Base-by-base conservation (phyloP, 2,888 invertebrate species). In the Lottia scabra region DNA sequence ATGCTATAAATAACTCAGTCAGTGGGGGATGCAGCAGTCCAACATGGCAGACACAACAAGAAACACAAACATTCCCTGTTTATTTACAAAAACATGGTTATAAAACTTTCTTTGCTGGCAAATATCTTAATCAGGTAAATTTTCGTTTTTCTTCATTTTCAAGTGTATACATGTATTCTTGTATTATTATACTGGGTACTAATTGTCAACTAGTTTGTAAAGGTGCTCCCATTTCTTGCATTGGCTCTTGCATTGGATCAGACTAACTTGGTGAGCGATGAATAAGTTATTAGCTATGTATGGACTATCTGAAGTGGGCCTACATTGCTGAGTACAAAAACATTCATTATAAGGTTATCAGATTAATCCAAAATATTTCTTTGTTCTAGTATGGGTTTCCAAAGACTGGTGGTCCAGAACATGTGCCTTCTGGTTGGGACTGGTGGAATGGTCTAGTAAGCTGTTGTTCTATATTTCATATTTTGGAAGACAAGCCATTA, bases 101-200 rank as follows among this genome's bases (percentile, higher is more conserved):
- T 85, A 92, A 90, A 6, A 97, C 96, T 0, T 96, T 97, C 87
- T 98, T 95, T 88, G 96, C 95, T 80, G 97, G 98, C 67, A 98
- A 98, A 91, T 98, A 98, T 90, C 91, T 98, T 78, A 98, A 98
- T 90, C 92, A 94, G 92, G 96, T 95, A 85, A 76, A 78, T 62
- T 6, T n/a, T 4, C n/a, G n/a, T n/a, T n/a, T n/a, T n/a, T n/a
- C n/a, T n/a, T n/a, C n/a, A n/a, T n/a, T n/a, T n/a, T n/a, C n/a
- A n/a, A n/a, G n/a, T n/a, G n/a, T n/a, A n/a, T n/a, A n/a, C n/a
- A n/a, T n/a, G n/a, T n/a, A n/a, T n/a, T n/a, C n/a, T n/a, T n/a
- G n/a, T n/a, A n/a, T n/a, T n/a, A n/a, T n/a, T n/a, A n/a, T n/a
- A n/a, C n/a, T n/a, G n/a, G n/a, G n/a, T n/a, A n/a, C n/a, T n/a